Percentiles rank a stretch among this genome's conserved stretches.
Evolutionary conservation across 2,797 vertebrate genomes (phyloP).

Genomic region (Sebastes iracundus): DNA sequence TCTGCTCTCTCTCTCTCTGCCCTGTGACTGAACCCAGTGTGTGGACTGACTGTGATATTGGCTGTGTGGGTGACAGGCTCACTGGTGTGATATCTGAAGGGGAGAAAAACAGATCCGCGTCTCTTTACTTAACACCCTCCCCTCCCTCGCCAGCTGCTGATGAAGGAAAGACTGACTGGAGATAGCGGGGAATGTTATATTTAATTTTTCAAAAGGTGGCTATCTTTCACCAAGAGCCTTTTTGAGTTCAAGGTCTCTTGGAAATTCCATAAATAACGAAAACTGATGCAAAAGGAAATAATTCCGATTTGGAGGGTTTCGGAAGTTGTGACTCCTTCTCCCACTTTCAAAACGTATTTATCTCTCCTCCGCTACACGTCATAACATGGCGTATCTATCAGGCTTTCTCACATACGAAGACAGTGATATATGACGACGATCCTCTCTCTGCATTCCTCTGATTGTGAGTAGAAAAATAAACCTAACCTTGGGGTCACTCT

Average conservation of each 20-base stretch:
- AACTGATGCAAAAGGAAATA: conserved; percentile 21
- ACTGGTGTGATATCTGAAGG: conserved; percentile 75
- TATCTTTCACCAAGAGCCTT: conserved; percentile 33
- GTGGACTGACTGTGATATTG: conserved; percentile 76
- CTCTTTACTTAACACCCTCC: conserved; percentile 74
- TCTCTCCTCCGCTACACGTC: background rate
- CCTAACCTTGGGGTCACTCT: background rate
- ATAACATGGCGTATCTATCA: background rate
- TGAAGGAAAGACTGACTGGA: conserved; percentile 47
- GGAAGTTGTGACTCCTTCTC: background rate
- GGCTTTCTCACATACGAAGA: background rate
- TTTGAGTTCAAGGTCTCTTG: conserved; percentile 54
- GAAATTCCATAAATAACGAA: conserved; percentile 46
- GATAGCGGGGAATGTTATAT: conserved; percentile 55
- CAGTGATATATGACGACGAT: background rate
- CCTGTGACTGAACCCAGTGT: conserved; percentile 74
- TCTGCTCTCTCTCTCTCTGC: conserved; percentile 27
- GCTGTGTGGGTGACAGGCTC: conserved; percentile 75
- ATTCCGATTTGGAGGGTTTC: background rate
- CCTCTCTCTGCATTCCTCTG: background rate
- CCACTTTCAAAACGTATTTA: background rate
- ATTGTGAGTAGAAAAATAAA: background rate
- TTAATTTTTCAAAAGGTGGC: conserved; percentile 65
- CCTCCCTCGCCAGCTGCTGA: conserved; percentile 47
- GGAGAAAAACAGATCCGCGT: conserved; percentile 72